Percentiles rank a stretch among this genome's conserved stretches.
Evolutionary conservation across 2,888 invertebrate genomes (phyloP).

Genomic region (Gari tellinella): DNA sequence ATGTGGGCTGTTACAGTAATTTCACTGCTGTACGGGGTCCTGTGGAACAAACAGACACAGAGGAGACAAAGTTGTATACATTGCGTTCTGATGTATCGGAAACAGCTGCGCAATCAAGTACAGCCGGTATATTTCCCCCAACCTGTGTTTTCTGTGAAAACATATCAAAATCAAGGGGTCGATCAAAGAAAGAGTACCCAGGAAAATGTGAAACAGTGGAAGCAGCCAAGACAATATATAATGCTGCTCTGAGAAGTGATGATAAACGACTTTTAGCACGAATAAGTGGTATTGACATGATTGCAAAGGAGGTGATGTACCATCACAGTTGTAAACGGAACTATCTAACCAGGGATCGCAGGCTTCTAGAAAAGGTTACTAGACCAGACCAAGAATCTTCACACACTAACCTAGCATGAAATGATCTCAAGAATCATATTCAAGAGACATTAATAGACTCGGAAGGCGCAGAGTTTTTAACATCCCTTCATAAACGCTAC

Average conservation of each 20-base stretch:
- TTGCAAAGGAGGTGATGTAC: neutral
- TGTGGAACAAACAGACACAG: neutral
- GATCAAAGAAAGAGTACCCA: too few species aligned
- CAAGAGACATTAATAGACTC: neutral
- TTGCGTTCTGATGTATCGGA: neutral
- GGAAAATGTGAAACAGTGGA: too few species aligned
- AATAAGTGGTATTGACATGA: too few species aligned
- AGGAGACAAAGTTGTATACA: too few species aligned
- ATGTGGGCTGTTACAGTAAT: neutral
- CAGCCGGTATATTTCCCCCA: neutral
- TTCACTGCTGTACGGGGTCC: neutral
- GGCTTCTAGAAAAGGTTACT: neutral
- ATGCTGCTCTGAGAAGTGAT: neutral
- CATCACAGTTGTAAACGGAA: neutral
- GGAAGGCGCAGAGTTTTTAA: neutral
- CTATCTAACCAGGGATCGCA: neutral
- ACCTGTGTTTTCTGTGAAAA: neutral
- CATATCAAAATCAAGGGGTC: too few species aligned
- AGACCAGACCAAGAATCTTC: neutral
- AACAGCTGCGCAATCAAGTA: neutral
- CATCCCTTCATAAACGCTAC: slow-evolving; percentile 1
- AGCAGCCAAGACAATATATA: neutral
- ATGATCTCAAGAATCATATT: neutral
- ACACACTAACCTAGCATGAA: too few species aligned
- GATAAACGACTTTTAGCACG: neutral